These are phyloP conservation scores for Cherax quadricarinatus DNA, from an alignment of 1,140 invertebrate species.

Conservation along the genomic window DNA sequence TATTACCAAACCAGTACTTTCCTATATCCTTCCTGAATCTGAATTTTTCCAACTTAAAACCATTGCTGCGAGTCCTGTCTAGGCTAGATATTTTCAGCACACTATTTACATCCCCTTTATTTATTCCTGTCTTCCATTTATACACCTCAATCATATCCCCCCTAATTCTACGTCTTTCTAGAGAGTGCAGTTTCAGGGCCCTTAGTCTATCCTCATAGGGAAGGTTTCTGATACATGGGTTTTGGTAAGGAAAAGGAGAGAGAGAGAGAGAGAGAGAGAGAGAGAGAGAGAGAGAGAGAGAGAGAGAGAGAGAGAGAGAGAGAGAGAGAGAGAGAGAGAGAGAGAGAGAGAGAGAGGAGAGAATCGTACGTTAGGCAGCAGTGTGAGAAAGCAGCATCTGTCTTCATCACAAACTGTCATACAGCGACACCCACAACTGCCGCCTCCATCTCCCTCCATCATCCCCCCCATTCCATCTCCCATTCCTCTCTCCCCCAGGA, in stretches of 20 bases:
- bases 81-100: no score
- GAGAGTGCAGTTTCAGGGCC: no score
- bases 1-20: no score
- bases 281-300: neutral
- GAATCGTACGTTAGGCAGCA: slow-evolving; percentile 51
- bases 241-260: neutral
- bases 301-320: neutral
- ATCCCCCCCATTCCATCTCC: neutral
- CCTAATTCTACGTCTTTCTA: no score
- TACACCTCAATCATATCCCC: no score
- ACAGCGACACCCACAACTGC: slow-evolving; percentile 69
- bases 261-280: neutral
- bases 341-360: slow-evolving; percentile 14
- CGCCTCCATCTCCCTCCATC: neutral
- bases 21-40: no score
- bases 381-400: slow-evolving; percentile 44
- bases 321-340: slow-evolving; percentile 32
- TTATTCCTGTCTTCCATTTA: no score
- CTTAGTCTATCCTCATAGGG: no score
- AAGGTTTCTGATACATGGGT: no score
- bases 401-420: slow-evolving; percentile 63
- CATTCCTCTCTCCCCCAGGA: neutral
- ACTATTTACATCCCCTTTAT: no score
- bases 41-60: no score
- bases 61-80: no score